Evolutionary conservation across 2,888 invertebrate species (phyloP).

Genomic region (Campopleginae sp.): DNA sequence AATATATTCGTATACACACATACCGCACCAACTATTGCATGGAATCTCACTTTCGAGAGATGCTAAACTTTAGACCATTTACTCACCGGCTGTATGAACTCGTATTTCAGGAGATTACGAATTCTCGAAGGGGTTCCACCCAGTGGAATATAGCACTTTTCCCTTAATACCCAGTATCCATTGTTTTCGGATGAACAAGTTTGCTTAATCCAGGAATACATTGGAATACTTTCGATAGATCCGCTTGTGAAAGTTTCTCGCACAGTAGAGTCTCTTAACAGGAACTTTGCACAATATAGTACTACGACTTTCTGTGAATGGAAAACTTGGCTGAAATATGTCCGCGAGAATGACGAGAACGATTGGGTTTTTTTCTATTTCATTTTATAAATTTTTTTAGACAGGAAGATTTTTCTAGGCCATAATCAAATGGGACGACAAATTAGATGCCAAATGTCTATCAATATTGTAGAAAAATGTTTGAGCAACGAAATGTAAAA

Average conservation of each 20-base stretch:
- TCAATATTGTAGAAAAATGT: no score
- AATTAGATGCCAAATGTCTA: not conserved
- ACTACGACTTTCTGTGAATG: not conserved
- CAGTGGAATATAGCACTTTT: constrained; percentile 32
- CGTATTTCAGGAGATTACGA: constrained; percentile 38
- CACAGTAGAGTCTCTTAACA: not conserved
- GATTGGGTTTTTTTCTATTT: not conserved
- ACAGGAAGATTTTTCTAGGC: not conserved
- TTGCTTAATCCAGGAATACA: constrained; percentile 33
- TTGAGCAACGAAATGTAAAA: not conserved
- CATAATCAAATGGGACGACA: not conserved
- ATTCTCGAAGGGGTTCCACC: constrained; percentile 31
- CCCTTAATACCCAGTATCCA: constrained; percentile 15
- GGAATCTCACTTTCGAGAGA: not conserved
- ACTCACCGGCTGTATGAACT: constrained; percentile 20
- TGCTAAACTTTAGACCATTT: constrained; percentile 36
- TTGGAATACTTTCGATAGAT: constrained; percentile 19
- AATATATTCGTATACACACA: not conserved
- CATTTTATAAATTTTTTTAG: not conserved
- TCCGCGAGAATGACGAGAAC: not conserved
- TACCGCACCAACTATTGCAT: not conserved
- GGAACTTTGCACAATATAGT: constrained; percentile 16
- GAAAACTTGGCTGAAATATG: not conserved
- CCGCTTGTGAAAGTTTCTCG: constrained; percentile 15
- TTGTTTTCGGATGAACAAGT: constrained; percentile 37